phyloP scores from a whole-genome alignment of 1,140 invertebrate genomes.

The Pararge aegeria region DNA sequence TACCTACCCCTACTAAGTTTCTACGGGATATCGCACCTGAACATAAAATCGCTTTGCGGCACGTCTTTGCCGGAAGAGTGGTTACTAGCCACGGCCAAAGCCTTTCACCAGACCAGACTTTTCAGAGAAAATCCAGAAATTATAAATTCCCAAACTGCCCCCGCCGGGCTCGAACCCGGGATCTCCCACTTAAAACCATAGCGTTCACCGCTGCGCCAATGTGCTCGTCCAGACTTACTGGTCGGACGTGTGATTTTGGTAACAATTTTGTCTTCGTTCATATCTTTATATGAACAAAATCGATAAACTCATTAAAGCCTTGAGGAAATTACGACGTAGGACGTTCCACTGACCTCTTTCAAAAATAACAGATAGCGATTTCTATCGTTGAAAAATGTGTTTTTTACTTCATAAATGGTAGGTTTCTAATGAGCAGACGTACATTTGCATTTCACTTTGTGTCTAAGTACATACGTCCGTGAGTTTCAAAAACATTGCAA shows the following conservation, averaged over 20 bases:
- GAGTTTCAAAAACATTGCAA: slow-evolving; percentile 18
- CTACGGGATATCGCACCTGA: too few species aligned
- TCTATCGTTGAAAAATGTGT: slow-evolving; percentile 5
- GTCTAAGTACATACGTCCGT: neutral
- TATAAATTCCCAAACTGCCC: neutral
- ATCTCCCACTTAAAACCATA: neutral
- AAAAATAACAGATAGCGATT: slow-evolving; percentile 3
- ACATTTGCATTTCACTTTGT: slow-evolving; percentile 17
- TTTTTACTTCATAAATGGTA: slow-evolving; percentile 3
- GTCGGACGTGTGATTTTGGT: too few species aligned
- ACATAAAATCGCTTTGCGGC: too few species aligned
- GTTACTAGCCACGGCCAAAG: too few species aligned
- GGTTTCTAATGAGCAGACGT: slow-evolving; percentile 19
- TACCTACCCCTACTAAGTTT: too few species aligned
- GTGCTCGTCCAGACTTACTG: neutral
- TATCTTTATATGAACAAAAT: neutral
- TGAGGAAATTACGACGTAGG: neutral
- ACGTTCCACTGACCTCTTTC: slow-evolving; percentile 2
- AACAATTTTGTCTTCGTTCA: too few species aligned
- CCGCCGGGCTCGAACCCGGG: neutral
- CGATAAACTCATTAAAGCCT: neutral
- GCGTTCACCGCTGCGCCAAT: neutral
- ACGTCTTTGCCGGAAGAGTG: too few species aligned
- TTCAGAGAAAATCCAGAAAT: neutral
- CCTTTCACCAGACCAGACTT: too few species aligned